Evolutionary conservation across 2,888 invertebrate genomes (phyloP).

Genomic region (Cheiracanthium punctorium): DNA sequence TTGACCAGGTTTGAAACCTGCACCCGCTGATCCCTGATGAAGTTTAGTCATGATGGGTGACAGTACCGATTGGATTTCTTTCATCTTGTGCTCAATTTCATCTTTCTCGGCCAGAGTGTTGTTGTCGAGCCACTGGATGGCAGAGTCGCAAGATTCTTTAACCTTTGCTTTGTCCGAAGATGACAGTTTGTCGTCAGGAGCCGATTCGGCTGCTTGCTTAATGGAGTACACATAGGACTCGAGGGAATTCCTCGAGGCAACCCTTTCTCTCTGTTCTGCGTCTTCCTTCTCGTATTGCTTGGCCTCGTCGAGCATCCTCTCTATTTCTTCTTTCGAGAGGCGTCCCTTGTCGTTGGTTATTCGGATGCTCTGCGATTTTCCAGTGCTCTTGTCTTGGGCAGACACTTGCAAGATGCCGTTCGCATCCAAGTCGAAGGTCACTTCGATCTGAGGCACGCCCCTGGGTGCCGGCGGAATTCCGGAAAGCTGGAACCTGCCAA

Average conservation of each 20-base stretch:
- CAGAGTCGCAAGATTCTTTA: slow-evolving; percentile 74
- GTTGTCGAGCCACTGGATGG: slow-evolving; percentile 80
- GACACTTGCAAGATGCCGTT: neutral
- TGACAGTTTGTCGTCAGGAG: slow-evolving; percentile 76
- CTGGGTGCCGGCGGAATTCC: slow-evolving; percentile 87
- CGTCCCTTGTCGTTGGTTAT: no score
- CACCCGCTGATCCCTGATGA: slow-evolving; percentile 69
- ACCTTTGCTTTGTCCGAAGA: slow-evolving; percentile 83
- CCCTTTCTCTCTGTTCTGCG: slow-evolving; percentile 82
- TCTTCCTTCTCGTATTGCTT: slow-evolving; percentile 86
- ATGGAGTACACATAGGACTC: slow-evolving; percentile 84
- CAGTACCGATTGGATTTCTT: no score
- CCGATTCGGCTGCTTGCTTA: slow-evolving; percentile 81
- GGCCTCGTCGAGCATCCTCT: slow-evolving; percentile 76
- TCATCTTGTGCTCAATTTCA: slow-evolving; percentile 86
- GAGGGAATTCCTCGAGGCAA: no score
- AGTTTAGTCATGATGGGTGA: slow-evolving; percentile 84
- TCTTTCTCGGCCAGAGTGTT: slow-evolving; percentile 86
- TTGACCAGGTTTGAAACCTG: neutral
- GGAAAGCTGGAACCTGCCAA: slow-evolving; percentile 77
- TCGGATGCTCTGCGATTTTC: no score
- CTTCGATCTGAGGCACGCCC: neutral
- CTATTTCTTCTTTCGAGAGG: no score
- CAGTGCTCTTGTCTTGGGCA: no score
- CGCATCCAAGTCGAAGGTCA: neutral